phyloP scores from a whole-genome alignment of 2,888 invertebrate genomes.

The Nesidiocoris tenuis region DNA sequence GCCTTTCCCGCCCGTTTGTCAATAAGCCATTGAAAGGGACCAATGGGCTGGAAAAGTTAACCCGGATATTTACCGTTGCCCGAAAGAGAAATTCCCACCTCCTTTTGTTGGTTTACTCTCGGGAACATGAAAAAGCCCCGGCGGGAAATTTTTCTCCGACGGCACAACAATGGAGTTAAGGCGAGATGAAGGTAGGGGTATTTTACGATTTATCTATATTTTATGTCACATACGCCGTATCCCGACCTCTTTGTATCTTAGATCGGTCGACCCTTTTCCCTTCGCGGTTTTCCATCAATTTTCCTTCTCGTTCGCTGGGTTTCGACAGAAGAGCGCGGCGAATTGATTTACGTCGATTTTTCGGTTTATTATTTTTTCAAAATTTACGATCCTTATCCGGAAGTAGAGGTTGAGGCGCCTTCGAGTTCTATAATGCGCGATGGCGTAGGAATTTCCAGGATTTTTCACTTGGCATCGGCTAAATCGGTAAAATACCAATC shows the following conservation, averaged over 20 bases:
- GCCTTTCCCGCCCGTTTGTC: constrained; percentile 2
- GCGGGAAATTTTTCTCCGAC: not conserved
- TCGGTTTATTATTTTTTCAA: no score
- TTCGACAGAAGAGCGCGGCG: no score
- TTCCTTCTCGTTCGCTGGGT: not conserved
- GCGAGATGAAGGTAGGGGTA: not conserved
- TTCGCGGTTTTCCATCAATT: not conserved
- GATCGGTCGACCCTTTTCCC: not conserved
- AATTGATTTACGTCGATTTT: no score
- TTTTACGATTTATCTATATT: not conserved
- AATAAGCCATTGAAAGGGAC: constrained; percentile 8
- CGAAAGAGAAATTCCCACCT: not conserved
- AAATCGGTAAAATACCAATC: no score
- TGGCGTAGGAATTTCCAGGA: no score
- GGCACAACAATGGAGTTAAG: not conserved
- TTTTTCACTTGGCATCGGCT: no score
- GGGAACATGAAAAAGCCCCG: not conserved
- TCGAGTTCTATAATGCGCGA: no score
- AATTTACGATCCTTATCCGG: no score
- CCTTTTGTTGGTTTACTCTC: not conserved
- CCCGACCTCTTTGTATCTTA: not conserved
- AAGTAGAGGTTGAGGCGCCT: no score
- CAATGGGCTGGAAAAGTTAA: constrained; percentile 31
- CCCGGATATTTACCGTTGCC: constrained; percentile 26
- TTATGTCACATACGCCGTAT: no score